A percentile compares a stretch with the other conserved stretches of the same genome.
Evolutionary conservation across 2,797 vertebrate genomes (phyloP).

Genomic region (Prionace glauca): DNA sequence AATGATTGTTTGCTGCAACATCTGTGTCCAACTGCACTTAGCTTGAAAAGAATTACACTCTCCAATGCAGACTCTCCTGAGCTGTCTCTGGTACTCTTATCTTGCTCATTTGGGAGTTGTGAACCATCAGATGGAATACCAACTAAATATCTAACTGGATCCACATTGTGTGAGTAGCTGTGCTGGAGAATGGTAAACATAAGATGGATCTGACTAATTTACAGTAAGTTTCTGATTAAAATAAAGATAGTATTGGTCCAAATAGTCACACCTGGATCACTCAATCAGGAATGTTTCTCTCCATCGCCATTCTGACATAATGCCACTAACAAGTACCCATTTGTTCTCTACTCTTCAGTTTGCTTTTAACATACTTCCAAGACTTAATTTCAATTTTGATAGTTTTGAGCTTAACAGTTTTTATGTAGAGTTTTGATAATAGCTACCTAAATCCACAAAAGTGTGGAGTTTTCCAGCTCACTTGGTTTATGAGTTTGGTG

Average conservation of each 20-base stretch:
- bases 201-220: background rate
- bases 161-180: too few species aligned
- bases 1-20: too few species aligned
- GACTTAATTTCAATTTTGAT: background rate
- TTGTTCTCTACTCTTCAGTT: background rate
- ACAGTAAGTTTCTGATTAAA: background rate
- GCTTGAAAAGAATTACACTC: too few species aligned
- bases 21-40: too few species aligned
- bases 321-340: background rate
- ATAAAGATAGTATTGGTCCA: background rate
- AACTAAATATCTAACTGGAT: too few species aligned
- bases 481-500: background rate
- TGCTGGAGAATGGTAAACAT: too few species aligned
- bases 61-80: too few species aligned
- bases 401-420: background rate
- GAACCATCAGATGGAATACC: too few species aligned
- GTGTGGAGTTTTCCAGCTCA: background rate
- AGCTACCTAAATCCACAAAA: background rate
- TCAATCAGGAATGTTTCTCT: background rate
- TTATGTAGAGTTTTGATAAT: background rate
- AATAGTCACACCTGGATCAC: background rate
- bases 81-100: too few species aligned
- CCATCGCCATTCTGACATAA: background rate
- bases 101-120: too few species aligned
- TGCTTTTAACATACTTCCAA: background rate